Percentiles rank a stretch among this genome's conserved stretches.
Evolutionary conservation across 2,113 vertebrate species (phyloP).

Genomic region (Anser cygnoides): DNA sequence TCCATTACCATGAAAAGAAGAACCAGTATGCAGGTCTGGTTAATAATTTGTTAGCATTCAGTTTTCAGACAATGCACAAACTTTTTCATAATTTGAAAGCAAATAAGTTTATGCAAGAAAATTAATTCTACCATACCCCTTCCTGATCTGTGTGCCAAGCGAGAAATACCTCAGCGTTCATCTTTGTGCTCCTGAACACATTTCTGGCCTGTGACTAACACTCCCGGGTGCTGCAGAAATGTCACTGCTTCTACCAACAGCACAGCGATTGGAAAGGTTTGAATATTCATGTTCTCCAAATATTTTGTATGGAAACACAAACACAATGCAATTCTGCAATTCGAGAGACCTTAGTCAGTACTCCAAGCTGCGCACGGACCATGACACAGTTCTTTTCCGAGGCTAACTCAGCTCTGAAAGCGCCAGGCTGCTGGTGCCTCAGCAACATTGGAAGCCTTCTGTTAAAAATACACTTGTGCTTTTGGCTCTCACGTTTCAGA

Average conservation of each 20-base stretch:
- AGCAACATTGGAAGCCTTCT: not conserved
- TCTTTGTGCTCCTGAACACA: not conserved
- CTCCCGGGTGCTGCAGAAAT: not conserved
- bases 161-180: not conserved
- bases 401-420: not conserved
- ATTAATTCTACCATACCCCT: not conserved
- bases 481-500: not conserved
- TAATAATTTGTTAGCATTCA: not conserved
- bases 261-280: not conserved
- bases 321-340: not conserved
- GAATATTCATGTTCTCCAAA: not conserved
- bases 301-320: not conserved
- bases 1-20: not conserved
- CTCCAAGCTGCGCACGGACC: not conserved
- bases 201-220: not conserved
- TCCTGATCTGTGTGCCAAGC: constrained; percentile 3
- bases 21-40: not conserved
- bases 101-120: constrained; percentile 11
- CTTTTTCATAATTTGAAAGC: constrained; percentile 21
- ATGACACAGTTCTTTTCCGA: not conserved
- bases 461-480: not conserved
- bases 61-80: constrained; percentile 25
- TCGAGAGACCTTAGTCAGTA: not conserved
- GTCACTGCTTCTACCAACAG: not conserved
- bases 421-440: not conserved